Evolutionary conservation across 1,140 invertebrate species (phyloP).

Genomic region (Sesamia nonagrioides): DNA sequence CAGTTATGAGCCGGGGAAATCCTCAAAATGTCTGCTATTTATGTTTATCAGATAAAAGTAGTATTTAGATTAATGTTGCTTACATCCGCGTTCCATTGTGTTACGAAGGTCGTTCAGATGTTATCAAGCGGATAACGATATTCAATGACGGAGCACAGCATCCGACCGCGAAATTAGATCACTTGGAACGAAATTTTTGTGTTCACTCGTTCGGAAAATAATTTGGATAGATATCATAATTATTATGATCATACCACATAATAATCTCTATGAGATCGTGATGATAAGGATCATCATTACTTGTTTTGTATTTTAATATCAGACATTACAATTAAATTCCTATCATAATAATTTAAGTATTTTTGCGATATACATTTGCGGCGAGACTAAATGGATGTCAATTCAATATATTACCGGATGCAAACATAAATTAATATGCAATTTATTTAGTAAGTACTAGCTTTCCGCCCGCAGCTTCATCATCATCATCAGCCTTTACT

Average conservation of each 20-base stretch:
- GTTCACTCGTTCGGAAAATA: neutral
- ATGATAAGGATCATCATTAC: too few species aligned
- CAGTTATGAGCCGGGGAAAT: neutral
- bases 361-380: neutral
- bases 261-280: neutral
- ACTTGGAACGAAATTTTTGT: slow-evolving; percentile 7
- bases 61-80: slow-evolving; percentile 21
- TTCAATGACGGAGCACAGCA: neutral
- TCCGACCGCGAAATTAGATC: slow-evolving; percentile 24
- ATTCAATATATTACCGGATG: too few species aligned
- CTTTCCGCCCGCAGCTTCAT: too few species aligned
- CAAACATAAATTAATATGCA: too few species aligned
- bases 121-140: neutral
- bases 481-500: too few species aligned
- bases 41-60: slow-evolving; percentile 20
- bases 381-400: neutral
- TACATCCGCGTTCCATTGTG: slow-evolving; percentile 26
- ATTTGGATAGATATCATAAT: neutral
- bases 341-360: neutral
- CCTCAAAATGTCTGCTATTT: slow-evolving; percentile 6
- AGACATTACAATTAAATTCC: too few species aligned
- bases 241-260: neutral
- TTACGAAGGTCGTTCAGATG: neutral
- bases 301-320: neutral
- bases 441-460: too few species aligned